Base-by-base conservation (phyloP, 2,888 invertebrate species). In the Acanthoscelides obtectus region DNA sequence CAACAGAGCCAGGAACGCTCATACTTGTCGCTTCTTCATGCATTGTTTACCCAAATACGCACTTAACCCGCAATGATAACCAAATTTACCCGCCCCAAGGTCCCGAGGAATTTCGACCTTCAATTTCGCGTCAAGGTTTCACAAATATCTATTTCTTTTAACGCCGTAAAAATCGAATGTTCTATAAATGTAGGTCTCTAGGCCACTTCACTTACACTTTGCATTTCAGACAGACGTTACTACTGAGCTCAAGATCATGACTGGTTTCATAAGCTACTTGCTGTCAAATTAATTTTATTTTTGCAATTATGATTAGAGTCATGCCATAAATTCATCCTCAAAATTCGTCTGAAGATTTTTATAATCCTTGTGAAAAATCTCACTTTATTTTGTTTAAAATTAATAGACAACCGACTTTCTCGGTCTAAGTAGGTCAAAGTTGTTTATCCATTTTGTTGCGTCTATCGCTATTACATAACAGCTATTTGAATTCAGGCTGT, bases 121-220 rank as follows among this genome's bases (percentile, higher is more conserved):
- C 84, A 81, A 82, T 82, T 83, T 81, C 82, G 83, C 85, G 83
- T 83, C 85, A 85, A 84, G 83, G 85, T 85, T 86, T 83, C 84
- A 84, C 84, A 82, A 84, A 85, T 84, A 82, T 84, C 84, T 83
- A 83, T 83, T 84, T 84, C 86, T 85, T 86, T 87, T 83, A 84
- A 84, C 83, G 83, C 84, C 85, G 83, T 86, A 87, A 86, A 86
- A 88, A 87, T 89, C 84, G 89, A 89, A 89, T 88, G 88, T 89
- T 89, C 88, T 88, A 88, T 87, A 88, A 92, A 93, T 92, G 92
- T 93, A 93, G 93, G 93, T 93, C 92, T 93, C 90, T 93, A 92
- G 93, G 93, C 92, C 93, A 93, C 92, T 92, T 91, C 91, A 91
- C 92, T 91, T 92, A 91, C 91, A 92, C 92, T 91, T 90, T 90